Evolutionary conservation across 2,797 vertebrate genomes (phyloP).

Genomic region (Tachyglossus aculeatus): DNA sequence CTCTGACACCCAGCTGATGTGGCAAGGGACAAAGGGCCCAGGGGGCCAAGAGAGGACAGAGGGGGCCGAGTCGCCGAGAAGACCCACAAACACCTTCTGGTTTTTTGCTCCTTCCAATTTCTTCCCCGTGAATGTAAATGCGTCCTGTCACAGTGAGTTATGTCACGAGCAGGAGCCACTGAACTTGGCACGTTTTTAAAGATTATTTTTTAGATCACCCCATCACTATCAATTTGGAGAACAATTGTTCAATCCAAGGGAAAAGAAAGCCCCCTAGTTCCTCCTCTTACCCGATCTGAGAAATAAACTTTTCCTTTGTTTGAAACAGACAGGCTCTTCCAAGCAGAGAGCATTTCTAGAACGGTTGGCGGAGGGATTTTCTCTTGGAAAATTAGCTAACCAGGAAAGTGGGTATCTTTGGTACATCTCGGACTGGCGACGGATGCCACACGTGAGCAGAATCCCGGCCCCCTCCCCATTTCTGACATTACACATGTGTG

Average conservation of each 20-base stretch:
- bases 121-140: conserved; percentile 61
- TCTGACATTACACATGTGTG: too few species aligned
- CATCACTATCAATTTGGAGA: conserved; percentile 68
- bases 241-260: conserved; percentile 67
- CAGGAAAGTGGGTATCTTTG: too few species aligned
- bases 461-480: too few species aligned
- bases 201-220: conserved; percentile 69
- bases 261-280: conserved; percentile 69
- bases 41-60: not conserved
- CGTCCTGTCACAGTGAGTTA: conserved; percentile 65
- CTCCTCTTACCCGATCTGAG: conserved; percentile 62
- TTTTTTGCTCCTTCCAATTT: conserved; percentile 41
- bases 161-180: conserved; percentile 58
- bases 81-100: not conserved
- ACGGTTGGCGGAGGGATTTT: too few species aligned
- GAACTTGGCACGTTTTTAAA: conserved; percentile 60
- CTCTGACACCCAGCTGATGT: not conserved
- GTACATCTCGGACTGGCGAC: too few species aligned
- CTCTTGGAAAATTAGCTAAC: too few species aligned
- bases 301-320: conserved; percentile 64
- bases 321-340: too few species aligned
- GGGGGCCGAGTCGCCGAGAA: not conserved
- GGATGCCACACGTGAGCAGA: too few species aligned
- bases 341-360: too few species aligned
- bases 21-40: too few species aligned